Evolutionary conservation across 2,113 vertebrate species (phyloP).

Genomic region (Psilopsiagon aymara): DNA sequence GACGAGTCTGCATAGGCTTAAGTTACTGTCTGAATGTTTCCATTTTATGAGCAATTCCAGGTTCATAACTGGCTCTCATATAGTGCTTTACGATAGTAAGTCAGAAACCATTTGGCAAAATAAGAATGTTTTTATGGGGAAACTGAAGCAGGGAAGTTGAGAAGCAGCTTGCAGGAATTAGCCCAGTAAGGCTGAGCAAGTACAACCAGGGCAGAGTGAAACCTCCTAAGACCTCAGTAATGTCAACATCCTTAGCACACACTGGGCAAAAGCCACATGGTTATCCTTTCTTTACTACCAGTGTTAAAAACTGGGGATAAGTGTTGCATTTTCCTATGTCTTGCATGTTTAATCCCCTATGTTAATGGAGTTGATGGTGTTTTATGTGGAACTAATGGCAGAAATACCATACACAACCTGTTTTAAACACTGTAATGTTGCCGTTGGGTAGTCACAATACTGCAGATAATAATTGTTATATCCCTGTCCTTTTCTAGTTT

Average conservation of each 20-base stretch:
- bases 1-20: not conserved
- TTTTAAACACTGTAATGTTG: not conserved
- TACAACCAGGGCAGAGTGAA: not conserved
- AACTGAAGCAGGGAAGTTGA: not conserved
- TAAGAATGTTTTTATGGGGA: not conserved
- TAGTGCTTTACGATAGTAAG: not conserved
- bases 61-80: not conserved
- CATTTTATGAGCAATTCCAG: not conserved
- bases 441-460: not conserved
- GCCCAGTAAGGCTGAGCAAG: not conserved
- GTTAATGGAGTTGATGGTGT: not conserved
- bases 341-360: not conserved
- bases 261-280: not conserved
- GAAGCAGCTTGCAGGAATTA: not conserved
- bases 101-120: not conserved
- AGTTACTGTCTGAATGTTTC: not conserved
- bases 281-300: not conserved
- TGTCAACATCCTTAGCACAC: not conserved
- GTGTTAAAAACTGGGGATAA: not conserved
- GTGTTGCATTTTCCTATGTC: not conserved
- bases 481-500: not conserved
- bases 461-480: accelerated
- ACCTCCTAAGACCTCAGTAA: not conserved
- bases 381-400: not conserved
- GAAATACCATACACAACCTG: not conserved